Base-by-base conservation (phyloP, 2,797 vertebrate species). In the Chromis chromis region DNA sequence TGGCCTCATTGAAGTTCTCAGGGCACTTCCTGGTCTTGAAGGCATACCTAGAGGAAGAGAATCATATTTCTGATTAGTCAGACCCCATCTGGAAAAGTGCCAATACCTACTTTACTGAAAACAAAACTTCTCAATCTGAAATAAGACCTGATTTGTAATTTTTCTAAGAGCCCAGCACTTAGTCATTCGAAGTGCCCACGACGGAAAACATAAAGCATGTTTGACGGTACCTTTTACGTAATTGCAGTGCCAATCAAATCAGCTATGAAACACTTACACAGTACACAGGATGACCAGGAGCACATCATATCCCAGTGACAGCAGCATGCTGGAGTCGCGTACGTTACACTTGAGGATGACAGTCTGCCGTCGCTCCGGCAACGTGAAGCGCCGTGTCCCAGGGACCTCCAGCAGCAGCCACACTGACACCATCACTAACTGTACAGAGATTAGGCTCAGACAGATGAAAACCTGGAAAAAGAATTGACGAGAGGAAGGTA, bases 21-120 rank as follows among this genome's bases (percentile, higher is more conserved):
- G 98, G 98, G 88, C 98, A 99, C 92, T 99, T 99, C 90, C 97
- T 96, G 89, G 98, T 99, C 94, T 99, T 99, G 94, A 99, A 99
- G 90, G 98, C 98, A 79, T 99, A 94, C 89, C 93, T 94, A 24
- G 0, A 65, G 27, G 12, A 17, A 75, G 17, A 82, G 2, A 77
- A 61, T 31, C 17, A n/a, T 17, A 65, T 76, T 52, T 59, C 2
- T 39, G 12, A 65, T 78, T 19, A 31, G 16, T 56, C 2, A 42
- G 17, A 65, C 4, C 42, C 2, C 31, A 36, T 21, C 19, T 42
- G 22, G 9, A 62, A 74, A 53, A 66, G 24, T 49, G 3, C 13
- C 12, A 4, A 59, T 27, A 46, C 27, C 19, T 54, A 19, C 0
- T 40, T 4, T 10, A 16, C 1, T 8, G 2, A 33, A 65, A 58